Conservation (phyloP, 2,113 vertebrate genomes). For the Triplophysa tibetana region DNA sequence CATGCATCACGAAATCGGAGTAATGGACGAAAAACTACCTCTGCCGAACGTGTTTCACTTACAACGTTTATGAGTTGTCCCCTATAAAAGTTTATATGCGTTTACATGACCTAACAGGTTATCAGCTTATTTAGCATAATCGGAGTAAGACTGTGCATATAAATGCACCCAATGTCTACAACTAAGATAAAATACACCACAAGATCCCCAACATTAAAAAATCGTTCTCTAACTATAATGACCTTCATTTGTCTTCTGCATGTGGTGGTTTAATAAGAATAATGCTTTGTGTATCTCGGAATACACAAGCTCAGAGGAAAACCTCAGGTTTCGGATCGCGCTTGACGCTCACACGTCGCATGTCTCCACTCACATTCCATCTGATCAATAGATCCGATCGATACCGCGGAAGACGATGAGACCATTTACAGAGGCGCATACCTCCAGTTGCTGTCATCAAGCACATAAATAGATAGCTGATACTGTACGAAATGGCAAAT, state of each 20-base stretch:
- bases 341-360: conserved; percentile 36
- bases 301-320: conserved; percentile 17
- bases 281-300: conserved; percentile 49
- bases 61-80: too few relatives aligned
- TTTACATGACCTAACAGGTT: too few relatives aligned
- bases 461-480: conserved; percentile 56
- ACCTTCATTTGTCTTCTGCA: conserved; percentile 56
- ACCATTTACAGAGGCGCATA: conserved; percentile 46
- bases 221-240: conserved; percentile 22
- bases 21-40: too few relatives aligned
- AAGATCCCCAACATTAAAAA: too few relatives aligned
- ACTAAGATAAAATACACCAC: too few relatives aligned
- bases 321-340: conserved; percentile 47
- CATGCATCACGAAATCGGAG: too few relatives aligned
- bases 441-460: conserved; percentile 46
- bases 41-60: too few relatives aligned
- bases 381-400: conserved; percentile 57
- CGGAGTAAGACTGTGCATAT: neutral
- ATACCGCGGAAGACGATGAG: conserved; percentile 51
- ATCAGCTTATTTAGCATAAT: too few relatives aligned
- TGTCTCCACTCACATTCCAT: conserved; percentile 49
- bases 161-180: neutral
- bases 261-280: conserved; percentile 42
- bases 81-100: too few relatives aligned
- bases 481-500: conserved; percentile 41